Percentiles rank a stretch among this genome's conserved stretches.
phyloP scores from a whole-genome alignment of 1,140 invertebrate genomes.

The Zaprionus inermis region DNA sequence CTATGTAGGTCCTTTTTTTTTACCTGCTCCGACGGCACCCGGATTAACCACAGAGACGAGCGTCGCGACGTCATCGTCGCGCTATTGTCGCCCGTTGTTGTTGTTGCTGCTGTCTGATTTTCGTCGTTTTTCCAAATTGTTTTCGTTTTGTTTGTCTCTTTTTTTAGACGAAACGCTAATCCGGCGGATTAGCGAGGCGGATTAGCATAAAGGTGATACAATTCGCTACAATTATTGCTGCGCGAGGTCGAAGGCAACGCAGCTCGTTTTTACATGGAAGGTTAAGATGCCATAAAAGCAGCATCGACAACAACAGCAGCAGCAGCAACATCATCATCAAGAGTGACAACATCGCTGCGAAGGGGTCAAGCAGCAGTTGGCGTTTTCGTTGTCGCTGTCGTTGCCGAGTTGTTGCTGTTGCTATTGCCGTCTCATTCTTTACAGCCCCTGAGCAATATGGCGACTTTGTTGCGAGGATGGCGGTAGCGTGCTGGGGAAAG shows the following conservation, averaged over 20 bases:
- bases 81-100: conserved; percentile 2
- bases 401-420: neutral
- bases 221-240: conserved; percentile 66
- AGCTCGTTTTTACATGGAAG: conserved; percentile 69
- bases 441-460: conserved; percentile 37
- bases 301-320: conserved; percentile 11
- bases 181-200: conserved; percentile 72
- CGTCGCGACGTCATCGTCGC: conserved; percentile 40
- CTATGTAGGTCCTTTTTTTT: conserved; percentile 34
- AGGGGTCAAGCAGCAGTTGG: conserved; percentile 64
- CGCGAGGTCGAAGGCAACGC: conserved; percentile 57
- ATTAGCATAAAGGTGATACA: conserved; percentile 79
- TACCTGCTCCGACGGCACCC: conserved; percentile 54
- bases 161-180: conserved; percentile 77
- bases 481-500: neutral
- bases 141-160: conserved; percentile 63
- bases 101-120: conserved; percentile 51
- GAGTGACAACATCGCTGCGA: conserved; percentile 40
- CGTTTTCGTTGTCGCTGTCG: conserved; percentile 3
- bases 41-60: conserved; percentile 63
- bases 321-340: conserved; percentile 20
- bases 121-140: conserved; percentile 64
- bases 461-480: conserved; percentile 16
- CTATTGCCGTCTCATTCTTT: conserved; percentile 14
- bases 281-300: conserved; percentile 59